Evolutionary conservation across 1,140 invertebrate species (phyloP).

Genomic region (Drosophila obscura): DNA sequence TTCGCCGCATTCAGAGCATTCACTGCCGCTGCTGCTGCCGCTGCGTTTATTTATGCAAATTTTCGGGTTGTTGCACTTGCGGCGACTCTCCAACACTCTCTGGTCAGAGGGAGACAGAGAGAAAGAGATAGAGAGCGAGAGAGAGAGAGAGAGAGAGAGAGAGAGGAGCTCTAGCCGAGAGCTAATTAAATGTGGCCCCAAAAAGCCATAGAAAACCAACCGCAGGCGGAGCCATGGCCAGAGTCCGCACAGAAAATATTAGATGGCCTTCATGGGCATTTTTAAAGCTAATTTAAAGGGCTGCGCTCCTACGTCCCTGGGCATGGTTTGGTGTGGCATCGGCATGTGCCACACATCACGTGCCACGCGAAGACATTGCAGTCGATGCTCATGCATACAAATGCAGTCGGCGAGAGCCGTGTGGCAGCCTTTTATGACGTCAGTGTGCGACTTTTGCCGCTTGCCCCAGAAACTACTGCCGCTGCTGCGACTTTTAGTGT

Average conservation of each 20-base stretch:
- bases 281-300: slow-evolving; percentile 77
- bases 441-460: slow-evolving; percentile 63
- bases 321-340: neutral
- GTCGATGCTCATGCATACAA: slow-evolving; percentile 70
- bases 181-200: slow-evolving; percentile 74
- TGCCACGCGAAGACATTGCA: slow-evolving; percentile 74
- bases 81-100: slow-evolving; percentile 43
- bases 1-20: slow-evolving; percentile 64
- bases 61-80: slow-evolving; percentile 75
- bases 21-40: slow-evolving; percentile 23
- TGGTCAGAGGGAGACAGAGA: slow-evolving; percentile 5
- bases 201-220: slow-evolving; percentile 58
- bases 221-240: slow-evolving; percentile 5
- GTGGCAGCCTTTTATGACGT: slow-evolving; percentile 70
- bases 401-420: slow-evolving; percentile 47
- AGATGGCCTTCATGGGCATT: slow-evolving; percentile 31
- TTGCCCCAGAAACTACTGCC: slow-evolving; percentile 52
- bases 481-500: slow-evolving; percentile 56
- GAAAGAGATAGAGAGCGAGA: too few species aligned
- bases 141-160: neutral
- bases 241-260: slow-evolving; percentile 43
- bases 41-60: slow-evolving; percentile 66
- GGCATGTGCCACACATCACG: slow-evolving; percentile 79
- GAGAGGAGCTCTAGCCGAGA: slow-evolving; percentile 19
- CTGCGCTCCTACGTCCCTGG: neutral